Conservation (phyloP, 1,140 invertebrate genomes). For the Diachasma alloeum region DNA sequence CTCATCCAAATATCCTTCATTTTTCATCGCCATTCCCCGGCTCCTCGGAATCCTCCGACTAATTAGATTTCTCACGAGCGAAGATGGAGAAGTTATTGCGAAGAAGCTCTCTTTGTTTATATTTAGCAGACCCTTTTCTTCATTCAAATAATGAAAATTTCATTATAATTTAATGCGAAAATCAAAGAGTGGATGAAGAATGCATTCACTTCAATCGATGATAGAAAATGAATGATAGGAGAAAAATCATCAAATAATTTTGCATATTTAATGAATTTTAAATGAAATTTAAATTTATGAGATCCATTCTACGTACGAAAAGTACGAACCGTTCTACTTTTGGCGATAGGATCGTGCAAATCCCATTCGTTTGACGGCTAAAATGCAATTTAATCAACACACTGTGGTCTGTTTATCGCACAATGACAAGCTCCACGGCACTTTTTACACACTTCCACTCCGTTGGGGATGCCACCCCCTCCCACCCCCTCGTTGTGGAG, state of each 20-base stretch:
- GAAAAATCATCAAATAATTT: too few relatives aligned
- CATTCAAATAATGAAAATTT: too few relatives aligned
- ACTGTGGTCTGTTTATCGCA: background rate
- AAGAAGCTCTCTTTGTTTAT: background rate
- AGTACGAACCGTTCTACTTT: too few relatives aligned
- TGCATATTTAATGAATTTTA: too few relatives aligned
- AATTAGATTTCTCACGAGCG: background rate
- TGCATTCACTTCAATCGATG: too few relatives aligned
- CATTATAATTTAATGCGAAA: too few relatives aligned
- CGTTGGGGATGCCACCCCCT: background rate
- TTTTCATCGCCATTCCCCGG: background rate
- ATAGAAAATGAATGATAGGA: too few relatives aligned
- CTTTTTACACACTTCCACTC: background rate
- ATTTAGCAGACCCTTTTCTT: background rate
- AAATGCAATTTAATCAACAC: background rate
- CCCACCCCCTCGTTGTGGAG: background rate
- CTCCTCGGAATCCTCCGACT: background rate
- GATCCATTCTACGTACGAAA: too few relatives aligned
- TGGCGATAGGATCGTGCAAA: too few relatives aligned
- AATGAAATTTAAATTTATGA: too few relatives aligned
- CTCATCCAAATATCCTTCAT: background rate
- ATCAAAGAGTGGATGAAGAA: too few relatives aligned
- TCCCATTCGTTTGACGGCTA: too few relatives aligned
- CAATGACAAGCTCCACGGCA: background rate
- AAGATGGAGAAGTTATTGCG: background rate